Conservation (phyloP, 2,888 invertebrate genomes). For the Melipona bicolor region DNA sequence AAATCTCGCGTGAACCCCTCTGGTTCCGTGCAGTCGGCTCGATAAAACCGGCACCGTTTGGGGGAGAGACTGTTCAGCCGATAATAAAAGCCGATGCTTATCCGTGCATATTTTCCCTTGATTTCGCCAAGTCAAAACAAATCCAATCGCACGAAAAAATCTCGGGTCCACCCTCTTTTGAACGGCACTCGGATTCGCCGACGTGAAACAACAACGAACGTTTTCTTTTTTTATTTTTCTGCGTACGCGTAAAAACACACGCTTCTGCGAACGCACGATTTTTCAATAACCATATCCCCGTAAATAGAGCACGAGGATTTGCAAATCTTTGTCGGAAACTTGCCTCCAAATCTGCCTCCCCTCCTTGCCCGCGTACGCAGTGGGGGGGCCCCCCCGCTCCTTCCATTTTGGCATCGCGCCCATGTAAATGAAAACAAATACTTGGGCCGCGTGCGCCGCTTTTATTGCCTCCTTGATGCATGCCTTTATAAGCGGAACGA, state of each 20-base stretch:
- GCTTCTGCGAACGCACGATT: slow-evolving; percentile 71
- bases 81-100: slow-evolving; percentile 7
- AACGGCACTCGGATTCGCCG: slow-evolving; percentile 35
- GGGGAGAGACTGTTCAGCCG: neutral
- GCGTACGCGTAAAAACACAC: slow-evolving; percentile 67
- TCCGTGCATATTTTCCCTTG: slow-evolving; percentile 11
- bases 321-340: slow-evolving; percentile 55
- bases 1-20: neutral
- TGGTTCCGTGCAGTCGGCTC: neutral
- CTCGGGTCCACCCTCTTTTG: slow-evolving; percentile 5
- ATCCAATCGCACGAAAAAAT: slow-evolving; percentile 27
- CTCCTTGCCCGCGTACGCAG: slow-evolving; percentile 34
- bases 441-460: slow-evolving; percentile 71
- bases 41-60: neutral
- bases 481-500: slow-evolving; percentile 81
- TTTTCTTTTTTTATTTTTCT: neutral
- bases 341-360: slow-evolving; percentile 30
- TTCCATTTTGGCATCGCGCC: slow-evolving; percentile 79
- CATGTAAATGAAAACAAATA: slow-evolving; percentile 83
- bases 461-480: slow-evolving; percentile 81
- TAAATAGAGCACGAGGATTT: slow-evolving; percentile 78
- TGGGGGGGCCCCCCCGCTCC: neutral
- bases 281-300: slow-evolving; percentile 80
- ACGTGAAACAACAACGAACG: slow-evolving; percentile 51
- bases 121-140: slow-evolving; percentile 24